A percentile compares a stretch with the other conserved stretches of the same genome.
Conservation (phyloP, 2,888 invertebrate species). For the Sycophila texana region DNA sequence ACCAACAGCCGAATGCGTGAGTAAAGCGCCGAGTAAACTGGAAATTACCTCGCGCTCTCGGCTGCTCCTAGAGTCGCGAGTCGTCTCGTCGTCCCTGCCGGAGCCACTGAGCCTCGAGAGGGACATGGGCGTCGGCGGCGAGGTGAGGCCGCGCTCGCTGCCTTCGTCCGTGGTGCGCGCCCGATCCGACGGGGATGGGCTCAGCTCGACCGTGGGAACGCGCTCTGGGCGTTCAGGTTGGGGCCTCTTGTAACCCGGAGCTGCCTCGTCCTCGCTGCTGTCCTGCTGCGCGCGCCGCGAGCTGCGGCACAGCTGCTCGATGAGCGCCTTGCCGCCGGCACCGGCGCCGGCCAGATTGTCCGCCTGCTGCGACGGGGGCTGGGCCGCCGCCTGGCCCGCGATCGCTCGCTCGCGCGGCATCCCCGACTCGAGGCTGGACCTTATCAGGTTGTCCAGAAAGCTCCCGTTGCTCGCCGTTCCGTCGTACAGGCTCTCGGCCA, state of each 20-base stretch:
- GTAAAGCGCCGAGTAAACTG: no score
- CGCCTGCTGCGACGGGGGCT: conserved; percentile 75
- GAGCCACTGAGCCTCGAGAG: conserved; percentile 69
- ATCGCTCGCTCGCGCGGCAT: conserved; percentile 77
- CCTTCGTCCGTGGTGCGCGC: conserved; percentile 67
- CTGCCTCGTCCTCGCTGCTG: conserved; percentile 77
- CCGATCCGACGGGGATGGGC: conserved; percentile 72
- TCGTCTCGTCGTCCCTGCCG: conserved; percentile 68
- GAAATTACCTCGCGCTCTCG: conserved; percentile 67
- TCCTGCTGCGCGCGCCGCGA: conserved; percentile 77
- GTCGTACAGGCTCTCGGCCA: conserved; percentile 82
- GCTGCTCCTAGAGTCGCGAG: conserved; percentile 69
- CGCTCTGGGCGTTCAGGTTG: conserved; percentile 70
- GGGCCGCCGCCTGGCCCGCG: conserved; percentile 61
- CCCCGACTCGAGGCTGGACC: conserved; percentile 86
- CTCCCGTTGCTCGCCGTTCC: conserved; percentile 83
- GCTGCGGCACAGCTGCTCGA: conserved; percentile 83
- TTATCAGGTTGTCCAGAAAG: conserved; percentile 89
- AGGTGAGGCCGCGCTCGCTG: conserved; percentile 69
- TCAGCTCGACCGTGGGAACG: conserved; percentile 73
- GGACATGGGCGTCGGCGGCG: conserved; percentile 69
- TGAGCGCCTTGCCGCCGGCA: conserved; percentile 79
- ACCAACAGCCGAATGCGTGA: no score
- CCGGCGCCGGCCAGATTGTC: conserved; percentile 77
- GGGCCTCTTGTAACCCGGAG: conserved; percentile 56